A percentile compares a stretch with the other conserved stretches of the same genome.
Evolutionary conservation across 1,140 invertebrate genomes (phyloP).

Genomic region (Caenorhabditis brenneri): DNA sequence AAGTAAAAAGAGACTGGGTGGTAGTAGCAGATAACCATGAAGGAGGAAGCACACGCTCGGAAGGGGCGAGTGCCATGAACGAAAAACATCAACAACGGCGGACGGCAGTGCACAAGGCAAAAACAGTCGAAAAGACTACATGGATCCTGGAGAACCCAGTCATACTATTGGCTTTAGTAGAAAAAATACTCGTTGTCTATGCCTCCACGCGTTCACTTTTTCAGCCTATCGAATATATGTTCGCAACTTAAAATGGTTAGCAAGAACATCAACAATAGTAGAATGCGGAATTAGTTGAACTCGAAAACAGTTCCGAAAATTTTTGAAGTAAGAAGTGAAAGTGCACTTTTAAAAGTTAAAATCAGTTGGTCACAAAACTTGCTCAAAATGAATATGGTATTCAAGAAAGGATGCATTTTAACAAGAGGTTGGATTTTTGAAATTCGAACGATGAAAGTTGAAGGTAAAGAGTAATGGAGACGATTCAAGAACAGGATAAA

Average conservation of each 20-base stretch:
- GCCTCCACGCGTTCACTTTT: conserved; percentile 9
- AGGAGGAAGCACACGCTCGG: conserved; percentile 20
- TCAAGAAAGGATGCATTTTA: no score
- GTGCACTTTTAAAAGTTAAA: not conserved
- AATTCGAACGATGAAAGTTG: no score
- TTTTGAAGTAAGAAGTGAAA: not conserved
- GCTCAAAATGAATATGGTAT: no score
- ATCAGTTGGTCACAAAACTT: no score
- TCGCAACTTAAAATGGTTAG: not conserved
- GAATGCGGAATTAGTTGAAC: not conserved
- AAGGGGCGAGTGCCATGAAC: conserved; percentile 28
- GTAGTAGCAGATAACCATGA: conserved; percentile 4
- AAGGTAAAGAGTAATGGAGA: not conserved
- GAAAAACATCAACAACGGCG: conserved; percentile 40
- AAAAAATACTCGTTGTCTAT: conserved; percentile 32
- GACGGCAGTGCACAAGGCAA: conserved; percentile 36
- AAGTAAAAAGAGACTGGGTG: conserved; percentile 7
- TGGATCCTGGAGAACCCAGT: conserved; percentile 10
- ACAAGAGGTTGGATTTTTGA: no score
- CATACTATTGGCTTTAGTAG: conserved; percentile 36
- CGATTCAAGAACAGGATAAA: not conserved
- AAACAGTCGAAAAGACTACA: conserved; percentile 26
- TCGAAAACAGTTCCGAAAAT: not conserved
- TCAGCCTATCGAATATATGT: not conserved
- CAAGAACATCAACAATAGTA: not conserved